phyloP scores from a whole-genome alignment of 1,140 invertebrate genomes.

The Apis dorsata region DNA sequence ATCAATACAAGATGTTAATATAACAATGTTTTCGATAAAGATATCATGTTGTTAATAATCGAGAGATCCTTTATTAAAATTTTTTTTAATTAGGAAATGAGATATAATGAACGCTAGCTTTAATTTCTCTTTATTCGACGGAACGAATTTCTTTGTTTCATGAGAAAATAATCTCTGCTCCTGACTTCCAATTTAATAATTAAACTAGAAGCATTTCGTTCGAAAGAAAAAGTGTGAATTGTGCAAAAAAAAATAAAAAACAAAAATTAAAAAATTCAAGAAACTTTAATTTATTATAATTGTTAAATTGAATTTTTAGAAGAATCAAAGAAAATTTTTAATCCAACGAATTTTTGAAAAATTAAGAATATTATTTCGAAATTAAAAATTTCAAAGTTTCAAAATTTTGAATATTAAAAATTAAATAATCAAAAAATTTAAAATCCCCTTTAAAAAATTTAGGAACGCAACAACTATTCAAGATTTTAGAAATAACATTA shows the following conservation, averaged over 20 bases:
- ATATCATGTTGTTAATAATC: slow-evolving; percentile 23
- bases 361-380: no score
- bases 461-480: background rate
- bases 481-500: background rate
- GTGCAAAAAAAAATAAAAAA: background rate
- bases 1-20: background rate
- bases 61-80: slow-evolving; percentile 5
- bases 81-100: slow-evolving; percentile 7
- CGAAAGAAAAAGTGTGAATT: background rate
- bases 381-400: no score
- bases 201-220: background rate
- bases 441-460: background rate
- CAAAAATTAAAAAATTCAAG: background rate
- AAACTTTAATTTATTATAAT: background rate
- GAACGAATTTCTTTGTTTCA: background rate
- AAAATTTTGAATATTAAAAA: background rate
- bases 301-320: no score
- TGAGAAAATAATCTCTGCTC: background rate
- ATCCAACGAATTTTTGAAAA: no score
- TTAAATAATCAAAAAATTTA: no score
- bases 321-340: no score
- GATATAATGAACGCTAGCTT: background rate
- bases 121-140: background rate
- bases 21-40: slow-evolving; percentile 18
- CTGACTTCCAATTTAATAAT: background rate